phyloP scores from a whole-genome alignment of 1,140 invertebrate genomes.

The Zaprionus ghesquierei region DNA sequence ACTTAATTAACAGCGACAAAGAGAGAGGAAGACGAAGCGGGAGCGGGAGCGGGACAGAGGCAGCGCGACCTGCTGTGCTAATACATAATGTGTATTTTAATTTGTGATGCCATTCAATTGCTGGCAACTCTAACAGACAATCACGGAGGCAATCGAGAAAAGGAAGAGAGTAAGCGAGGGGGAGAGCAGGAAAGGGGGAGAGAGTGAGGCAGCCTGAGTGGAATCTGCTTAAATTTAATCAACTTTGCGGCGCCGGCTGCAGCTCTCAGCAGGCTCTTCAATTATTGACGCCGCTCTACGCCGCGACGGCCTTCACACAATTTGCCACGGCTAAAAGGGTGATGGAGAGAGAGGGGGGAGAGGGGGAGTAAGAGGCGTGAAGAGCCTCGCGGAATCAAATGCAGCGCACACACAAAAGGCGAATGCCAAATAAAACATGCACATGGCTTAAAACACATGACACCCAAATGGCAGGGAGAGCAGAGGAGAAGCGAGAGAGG shows the following conservation, averaged over 20 bases:
- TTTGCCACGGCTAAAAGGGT: constrained; percentile 35
- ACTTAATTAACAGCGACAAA: constrained; percentile 50
- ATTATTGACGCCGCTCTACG: constrained; percentile 71
- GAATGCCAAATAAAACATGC: constrained; percentile 72
- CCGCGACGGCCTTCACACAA: constrained; percentile 56
- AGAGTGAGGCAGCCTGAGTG: neutral
- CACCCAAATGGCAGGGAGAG: constrained; percentile 53
- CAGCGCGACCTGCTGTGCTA: neutral
- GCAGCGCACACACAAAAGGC: constrained; percentile 58
- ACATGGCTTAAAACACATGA: constrained; percentile 78
- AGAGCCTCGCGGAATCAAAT: constrained; percentile 31
- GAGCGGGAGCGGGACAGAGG: neutral
- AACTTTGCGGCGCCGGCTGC: constrained; percentile 41
- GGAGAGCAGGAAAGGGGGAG: neutral
- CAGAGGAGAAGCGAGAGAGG: neutral
- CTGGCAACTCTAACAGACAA: constrained; percentile 63
- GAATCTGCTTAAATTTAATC: constrained; percentile 70
- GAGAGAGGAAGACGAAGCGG: neutral
- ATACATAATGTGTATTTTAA: constrained; percentile 23
- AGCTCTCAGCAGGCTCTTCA: constrained; percentile 57
- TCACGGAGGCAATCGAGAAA: constrained; percentile 58
- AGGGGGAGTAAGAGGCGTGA: neutral
- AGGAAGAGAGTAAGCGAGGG: constrained; percentile 15
- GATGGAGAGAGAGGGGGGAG: neutral
- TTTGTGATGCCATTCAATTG: constrained; percentile 20